Percentiles rank a stretch among this genome's conserved stretches.
Evolutionary conservation across 2,888 invertebrate genomes (phyloP).

Genomic region (Pecten maximus): DNA sequence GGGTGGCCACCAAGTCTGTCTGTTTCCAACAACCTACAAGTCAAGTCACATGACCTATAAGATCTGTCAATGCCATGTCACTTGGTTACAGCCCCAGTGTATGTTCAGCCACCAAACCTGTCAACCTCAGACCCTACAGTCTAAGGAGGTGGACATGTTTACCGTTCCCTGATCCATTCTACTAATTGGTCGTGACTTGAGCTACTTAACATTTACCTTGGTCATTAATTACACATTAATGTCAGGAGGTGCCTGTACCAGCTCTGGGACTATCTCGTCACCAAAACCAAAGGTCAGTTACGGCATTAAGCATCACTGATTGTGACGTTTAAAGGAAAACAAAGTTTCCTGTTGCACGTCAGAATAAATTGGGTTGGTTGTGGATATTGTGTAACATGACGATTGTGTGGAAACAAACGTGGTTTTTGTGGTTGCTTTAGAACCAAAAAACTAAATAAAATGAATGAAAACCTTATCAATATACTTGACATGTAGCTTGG

Average conservation of each 20-base stretch:
- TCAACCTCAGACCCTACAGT: background rate
- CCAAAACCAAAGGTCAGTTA: background rate
- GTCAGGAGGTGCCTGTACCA: background rate
- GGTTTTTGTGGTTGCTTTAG: no score
- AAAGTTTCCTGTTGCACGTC: background rate
- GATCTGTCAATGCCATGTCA: no score
- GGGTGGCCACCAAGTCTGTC: background rate
- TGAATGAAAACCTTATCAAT: no score
- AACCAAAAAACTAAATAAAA: no score
- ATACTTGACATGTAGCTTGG: no score
- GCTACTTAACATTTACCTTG: background rate
- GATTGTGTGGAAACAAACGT: no score
- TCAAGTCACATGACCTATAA: no score
- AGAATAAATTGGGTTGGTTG: no score
- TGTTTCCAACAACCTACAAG: background rate
- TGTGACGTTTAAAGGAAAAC: background rate
- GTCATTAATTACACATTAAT: background rate
- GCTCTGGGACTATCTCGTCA: background rate
- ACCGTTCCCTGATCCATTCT: background rate
- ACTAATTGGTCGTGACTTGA: slow-evolving; percentile 7
- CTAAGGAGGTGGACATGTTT: background rate
- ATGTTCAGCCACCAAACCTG: background rate
- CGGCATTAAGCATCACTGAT: background rate
- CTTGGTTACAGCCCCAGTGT: background rate
- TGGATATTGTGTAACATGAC: no score